These are phyloP conservation scores for Trachelus stipa DNA, from an alignment of 2,888 invertebrate genomes.

Conservation along the genomic window DNA sequence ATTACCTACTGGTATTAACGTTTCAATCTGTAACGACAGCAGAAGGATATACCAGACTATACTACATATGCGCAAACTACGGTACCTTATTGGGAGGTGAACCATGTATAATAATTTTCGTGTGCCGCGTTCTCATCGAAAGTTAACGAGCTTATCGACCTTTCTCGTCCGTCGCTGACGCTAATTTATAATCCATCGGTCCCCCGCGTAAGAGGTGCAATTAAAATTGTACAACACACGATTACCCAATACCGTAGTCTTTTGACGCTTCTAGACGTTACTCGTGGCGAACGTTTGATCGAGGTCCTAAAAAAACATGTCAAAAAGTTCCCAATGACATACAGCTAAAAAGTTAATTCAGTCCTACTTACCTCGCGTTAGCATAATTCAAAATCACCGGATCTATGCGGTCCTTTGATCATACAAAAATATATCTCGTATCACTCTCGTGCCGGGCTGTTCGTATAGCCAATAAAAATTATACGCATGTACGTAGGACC, in stretches of 20 bases:
- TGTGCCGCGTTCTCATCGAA: constrained; percentile 13
- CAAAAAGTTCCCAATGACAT: neutral
- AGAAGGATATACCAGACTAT: neutral
- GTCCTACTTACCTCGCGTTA: neutral
- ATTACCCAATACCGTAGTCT: neutral
- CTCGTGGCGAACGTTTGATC: neutral
- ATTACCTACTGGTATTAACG: constrained; percentile 6
- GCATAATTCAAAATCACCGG: neutral
- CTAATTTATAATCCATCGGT: neutral
- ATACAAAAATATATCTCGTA: neutral
- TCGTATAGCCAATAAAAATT: neutral
- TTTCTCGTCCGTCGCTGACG: neutral
- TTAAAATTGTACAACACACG: neutral
- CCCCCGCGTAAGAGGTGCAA: neutral
- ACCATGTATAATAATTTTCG: constrained; percentile 1
- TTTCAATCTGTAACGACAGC: constrained; percentile 3
- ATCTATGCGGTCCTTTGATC: neutral
- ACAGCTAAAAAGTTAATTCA: neutral
- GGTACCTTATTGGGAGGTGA: neutral
- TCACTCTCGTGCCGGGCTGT: neutral
- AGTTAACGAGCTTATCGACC: constrained; percentile 14
- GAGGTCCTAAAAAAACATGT: neutral
- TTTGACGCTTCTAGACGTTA: neutral
- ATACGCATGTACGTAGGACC: neutral
- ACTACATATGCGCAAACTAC: neutral